phyloP scores from a whole-genome alignment of 2,888 invertebrate genomes.

The Polylopha cassiicola region DNA sequence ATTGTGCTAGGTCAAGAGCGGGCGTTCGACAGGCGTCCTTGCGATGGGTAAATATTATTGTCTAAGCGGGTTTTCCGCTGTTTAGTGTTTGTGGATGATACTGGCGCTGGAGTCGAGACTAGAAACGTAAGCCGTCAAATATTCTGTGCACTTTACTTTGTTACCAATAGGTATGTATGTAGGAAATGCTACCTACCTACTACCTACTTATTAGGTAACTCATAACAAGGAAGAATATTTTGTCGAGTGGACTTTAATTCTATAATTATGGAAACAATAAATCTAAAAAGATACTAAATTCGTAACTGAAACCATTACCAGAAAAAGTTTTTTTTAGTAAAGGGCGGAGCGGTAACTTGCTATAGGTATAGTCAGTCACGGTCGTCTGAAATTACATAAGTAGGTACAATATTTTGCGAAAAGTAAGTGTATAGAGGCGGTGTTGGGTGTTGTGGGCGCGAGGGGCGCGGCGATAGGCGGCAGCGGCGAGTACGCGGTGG shows the following conservation, averaged over 20 bases:
- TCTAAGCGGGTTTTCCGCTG: constrained; percentile 73
- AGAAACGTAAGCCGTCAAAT: constrained; percentile 43
- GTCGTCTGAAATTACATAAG: neutral
- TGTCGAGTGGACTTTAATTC: no score
- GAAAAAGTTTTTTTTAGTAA: no score
- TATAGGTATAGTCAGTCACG: no score
- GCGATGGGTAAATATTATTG: constrained; percentile 76
- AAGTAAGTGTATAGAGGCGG: constrained; percentile 26
- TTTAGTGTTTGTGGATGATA: constrained; percentile 63
- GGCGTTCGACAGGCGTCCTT: constrained; percentile 75
- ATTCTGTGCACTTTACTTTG: constrained; percentile 1
- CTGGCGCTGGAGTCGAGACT: constrained; percentile 40
- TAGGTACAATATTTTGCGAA: constrained; percentile 7
- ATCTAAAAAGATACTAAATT: no score
- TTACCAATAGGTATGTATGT: no score
- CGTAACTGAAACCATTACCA: no score
- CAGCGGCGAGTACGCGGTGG: constrained; percentile 24
- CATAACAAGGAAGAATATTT: no score
- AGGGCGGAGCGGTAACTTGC: no score
- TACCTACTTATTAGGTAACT: no score
- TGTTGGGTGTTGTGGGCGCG: constrained; percentile 42
- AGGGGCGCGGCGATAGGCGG: constrained; percentile 34
- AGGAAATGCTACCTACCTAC: no score
- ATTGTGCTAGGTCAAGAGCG: constrained; percentile 77
- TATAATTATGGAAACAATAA: no score